Conservation (phyloP, 2,888 invertebrate genomes). For the Patella ulyssiponensis region DNA sequence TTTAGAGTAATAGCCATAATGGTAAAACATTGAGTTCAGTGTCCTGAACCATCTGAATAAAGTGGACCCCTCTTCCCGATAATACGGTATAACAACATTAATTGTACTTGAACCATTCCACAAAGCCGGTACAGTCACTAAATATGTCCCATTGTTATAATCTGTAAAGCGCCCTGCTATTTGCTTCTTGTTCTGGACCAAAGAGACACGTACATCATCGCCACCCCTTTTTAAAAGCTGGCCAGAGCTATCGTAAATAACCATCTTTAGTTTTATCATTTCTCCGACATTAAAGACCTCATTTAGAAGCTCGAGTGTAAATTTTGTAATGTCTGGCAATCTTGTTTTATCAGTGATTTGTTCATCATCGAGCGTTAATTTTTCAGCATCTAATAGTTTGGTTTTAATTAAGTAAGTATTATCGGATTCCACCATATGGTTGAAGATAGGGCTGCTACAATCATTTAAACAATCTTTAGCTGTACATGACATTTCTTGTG, state of each 20-base stretch:
- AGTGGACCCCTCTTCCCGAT: background rate
- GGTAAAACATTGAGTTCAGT: background rate
- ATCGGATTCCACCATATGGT: too few relatives aligned
- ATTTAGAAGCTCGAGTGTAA: background rate
- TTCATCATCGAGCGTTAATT: background rate
- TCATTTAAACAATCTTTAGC: too few relatives aligned
- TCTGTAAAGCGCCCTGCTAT: background rate
- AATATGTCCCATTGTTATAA: slow-evolving; percentile 6
- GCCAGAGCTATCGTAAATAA: background rate
- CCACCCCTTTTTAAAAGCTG: background rate
- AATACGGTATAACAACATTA: background rate
- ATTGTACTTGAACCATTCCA: background rate
- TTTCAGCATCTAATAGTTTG: background rate
- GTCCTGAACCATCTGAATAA: background rate
- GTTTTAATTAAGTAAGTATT: too few relatives aligned
- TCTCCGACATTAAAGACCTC: background rate
- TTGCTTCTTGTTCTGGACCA: background rate
- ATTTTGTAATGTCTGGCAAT: background rate
- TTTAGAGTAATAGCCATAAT: background rate
- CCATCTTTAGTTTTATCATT: background rate
- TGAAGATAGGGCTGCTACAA: too few relatives aligned
- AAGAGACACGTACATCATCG: slow-evolving; percentile 1
- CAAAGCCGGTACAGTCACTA: background rate
- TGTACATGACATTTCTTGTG: too few relatives aligned
- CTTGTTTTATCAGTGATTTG: background rate